phyloP scores from a whole-genome alignment of 2,113 vertebrate genomes.

The Serranochromis macrocephalus region DNA sequence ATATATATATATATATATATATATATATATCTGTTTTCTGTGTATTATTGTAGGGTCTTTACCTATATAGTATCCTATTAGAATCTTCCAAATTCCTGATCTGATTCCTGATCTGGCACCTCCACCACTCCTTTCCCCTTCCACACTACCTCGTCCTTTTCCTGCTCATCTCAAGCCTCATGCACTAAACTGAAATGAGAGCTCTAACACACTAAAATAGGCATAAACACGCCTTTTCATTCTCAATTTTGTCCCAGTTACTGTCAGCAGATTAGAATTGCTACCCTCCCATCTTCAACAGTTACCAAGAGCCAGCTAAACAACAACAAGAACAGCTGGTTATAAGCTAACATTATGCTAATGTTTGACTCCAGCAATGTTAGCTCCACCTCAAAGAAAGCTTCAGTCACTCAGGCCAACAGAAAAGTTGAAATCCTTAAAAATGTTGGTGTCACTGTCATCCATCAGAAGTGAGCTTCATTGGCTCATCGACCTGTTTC shows the following conservation, averaged over 20 bases:
- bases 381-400: not conserved
- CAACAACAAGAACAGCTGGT: not conserved
- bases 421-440: not conserved
- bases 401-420: not conserved
- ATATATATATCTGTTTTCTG: not conserved
- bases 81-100: not conserved
- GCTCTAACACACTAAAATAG: not conserved
- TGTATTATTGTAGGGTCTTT: not conserved
- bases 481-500: not conserved
- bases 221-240: not conserved
- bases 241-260: not conserved
- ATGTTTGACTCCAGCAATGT: not conserved
- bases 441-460: accelerated
- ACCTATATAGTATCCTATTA: not conserved
- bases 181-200: not conserved
- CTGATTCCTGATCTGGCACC: not conserved
- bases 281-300: not conserved
- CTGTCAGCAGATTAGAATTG: not conserved
- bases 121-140: not conserved
- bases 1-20: not conserved
- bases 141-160: not conserved
- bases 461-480: not conserved
- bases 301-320: not conserved
- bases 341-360: not conserved
- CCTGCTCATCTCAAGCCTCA: not conserved